Conservation (phyloP, 2,113 vertebrate species). For the Uropsilus gracilis region DNA sequence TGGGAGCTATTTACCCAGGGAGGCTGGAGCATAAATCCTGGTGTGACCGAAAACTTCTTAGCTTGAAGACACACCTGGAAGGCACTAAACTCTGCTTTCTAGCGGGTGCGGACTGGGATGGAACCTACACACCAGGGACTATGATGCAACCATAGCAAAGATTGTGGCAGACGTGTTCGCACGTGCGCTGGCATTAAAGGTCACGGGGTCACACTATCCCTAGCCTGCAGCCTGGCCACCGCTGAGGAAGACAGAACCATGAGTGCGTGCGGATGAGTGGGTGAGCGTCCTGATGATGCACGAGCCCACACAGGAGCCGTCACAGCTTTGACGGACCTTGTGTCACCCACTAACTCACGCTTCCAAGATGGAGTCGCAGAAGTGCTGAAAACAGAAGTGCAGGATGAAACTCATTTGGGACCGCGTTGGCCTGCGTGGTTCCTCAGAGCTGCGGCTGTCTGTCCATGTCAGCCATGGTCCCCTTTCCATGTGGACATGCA, state of each 20-base stretch:
- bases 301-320: neutral
- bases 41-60: neutral
- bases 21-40: neutral
- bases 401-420: neutral
- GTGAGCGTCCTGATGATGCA: neutral
- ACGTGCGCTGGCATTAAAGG: too few relatives aligned
- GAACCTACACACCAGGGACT: too few relatives aligned
- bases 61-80: neutral
- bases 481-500: neutral
- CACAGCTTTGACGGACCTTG: neutral
- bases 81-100: too few relatives aligned
- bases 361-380: conserved; percentile 10
- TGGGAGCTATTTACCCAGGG: neutral
- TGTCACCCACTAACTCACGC: neutral
- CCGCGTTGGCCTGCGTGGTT: neutral
- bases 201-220: too few relatives aligned
- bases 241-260: neutral
- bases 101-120: too few relatives aligned
- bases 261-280: neutral
- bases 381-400: neutral
- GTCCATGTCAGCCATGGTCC: neutral
- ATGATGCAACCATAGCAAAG: too few relatives aligned
- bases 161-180: too few relatives aligned
- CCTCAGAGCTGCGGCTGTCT: neutral
- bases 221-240: neutral